Evolutionary conservation across 92 coral and sea anemone species (phyloP), one percentile per base, ranked within the genome.

Genomic region (Hydrozoanthus gracilis): DNA sequence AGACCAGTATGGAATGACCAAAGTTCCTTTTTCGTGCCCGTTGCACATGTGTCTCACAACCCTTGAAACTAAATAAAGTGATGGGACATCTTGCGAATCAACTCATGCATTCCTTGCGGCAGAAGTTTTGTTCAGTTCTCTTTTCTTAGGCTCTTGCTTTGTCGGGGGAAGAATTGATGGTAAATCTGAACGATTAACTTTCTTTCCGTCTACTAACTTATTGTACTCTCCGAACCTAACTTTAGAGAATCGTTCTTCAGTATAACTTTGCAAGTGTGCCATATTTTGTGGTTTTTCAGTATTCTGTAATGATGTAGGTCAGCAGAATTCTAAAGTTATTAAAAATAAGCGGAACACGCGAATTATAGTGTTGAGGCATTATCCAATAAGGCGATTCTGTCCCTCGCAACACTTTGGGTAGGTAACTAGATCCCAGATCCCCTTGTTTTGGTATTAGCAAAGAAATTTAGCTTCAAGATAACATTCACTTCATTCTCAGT

Each of bases 101-200:
- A 50, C 60, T 73, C 48, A 56, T 47, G 77, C 18, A 9, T 8
- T 73, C 48, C 48, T 15, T 4, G 44, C 52, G 14, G 49, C 76
- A 71, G 76, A 16, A 71, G 39, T 51, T 71, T 45, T 6, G 6
- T 74, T 49, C 61, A 74, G 60, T 74, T 74, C 60, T 49, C 89
- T 71, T 39, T 15, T 79, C 55, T 76, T 54, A 11, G 70, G 73
- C 52, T 39, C 50, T 45, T 65, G 68, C 58, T 80, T 62, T 45
- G 82, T 58, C 87, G 87, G 71, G 16, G 87, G 87, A 71, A 88
- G 71, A 52, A 88, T 80, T 76, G 91, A 80, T 12, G 91, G 91
- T 39, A 88, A 73, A 48, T 88, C 74, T 12, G 48, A 54, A 27
- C 82, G 77, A 61, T 78, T 82, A 46, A 54, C 44, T 75, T 88